Base-by-base conservation (phyloP, 1,140 invertebrate genomes). In the Hypothenemus hampei region DNA sequence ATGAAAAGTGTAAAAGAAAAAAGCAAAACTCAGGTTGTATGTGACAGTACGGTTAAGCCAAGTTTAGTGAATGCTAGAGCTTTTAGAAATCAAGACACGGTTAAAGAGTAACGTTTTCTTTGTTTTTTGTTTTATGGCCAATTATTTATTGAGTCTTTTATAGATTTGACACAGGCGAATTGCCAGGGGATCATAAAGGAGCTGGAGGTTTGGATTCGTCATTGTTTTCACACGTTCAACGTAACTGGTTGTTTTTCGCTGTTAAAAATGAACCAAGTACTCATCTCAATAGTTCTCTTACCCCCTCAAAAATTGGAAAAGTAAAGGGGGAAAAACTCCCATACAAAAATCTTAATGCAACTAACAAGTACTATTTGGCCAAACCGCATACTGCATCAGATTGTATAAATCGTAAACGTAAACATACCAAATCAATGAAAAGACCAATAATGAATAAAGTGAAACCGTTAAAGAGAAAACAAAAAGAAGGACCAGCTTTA, bases 171-270 rank as follows among this genome's bases (percentile, higher is more conserved):
- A 71, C 63, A 21, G 84, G 84, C 3, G 60, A 70, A 13, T 71
- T 89, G 20, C 87, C 87, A 1, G 87, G 87, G 1, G 86, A 90
- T 72, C 72, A 73, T 5, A 71, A 75, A 49, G 87, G 88, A 1
- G 86, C 86, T 4, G 85, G 78, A 35, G 87, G 88, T 4, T 70
- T 86, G 0, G 84, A 88, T 68, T 86, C 85, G 0, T 70, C 77
- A 1, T 70, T 89, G 23, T 89, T 81, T 69, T 65, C 81, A 22
- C 83, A 88, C 68, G 67, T 85, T 1, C 81, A 82, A 58, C 72
- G 82, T 4, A 87, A 86, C 60, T 89, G 86, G 86, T 76, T 75
- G 18, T 60, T 47, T 53, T 54, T 54, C 13, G 33, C 23, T 11
- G 7, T 6, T 6, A 46, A 21, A 3, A 37, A 35, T 10, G 11